Evolutionary conservation across 1,140 invertebrate species (phyloP), one percentile per base, ranked within the genome.

Genomic region (Globodera ellingtonae): DNA sequence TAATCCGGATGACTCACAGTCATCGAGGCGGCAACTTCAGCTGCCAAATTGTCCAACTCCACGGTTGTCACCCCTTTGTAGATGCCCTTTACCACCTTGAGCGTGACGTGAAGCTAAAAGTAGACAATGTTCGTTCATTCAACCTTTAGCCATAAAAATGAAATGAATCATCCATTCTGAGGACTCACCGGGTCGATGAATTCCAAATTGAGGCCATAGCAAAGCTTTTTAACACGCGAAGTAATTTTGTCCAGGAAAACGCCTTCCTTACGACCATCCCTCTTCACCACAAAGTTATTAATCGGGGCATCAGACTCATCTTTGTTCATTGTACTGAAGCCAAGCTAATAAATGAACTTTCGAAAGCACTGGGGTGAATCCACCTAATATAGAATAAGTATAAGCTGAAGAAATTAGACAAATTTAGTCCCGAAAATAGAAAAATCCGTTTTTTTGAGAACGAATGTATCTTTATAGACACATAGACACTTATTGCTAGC

Each of bases 231-330:
- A 56, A 99, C 95, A 84, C 97, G 92, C 0, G 94, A 95, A 3
- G 96, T 98, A 77, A 99, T 98, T 92, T 99, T 98, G 90, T 98
- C 96, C 90, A 98, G 95, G 90, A 96, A 94, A 6, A 98, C 94
- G 85, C 94, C 93, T 90, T 99, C 96, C 86, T 93, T 92, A n/a
- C 94, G 92, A 0, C 95, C 95, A 92, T 94, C 95, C 86, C 82
- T 73, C 46, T 80, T 81, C 8, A 81, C 35, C 48, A 80, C 79
- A 50, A 82, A 72, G 35, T 18, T 67, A 15, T 70, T 70, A 10
- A 24, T 70, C 13, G 67, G 56, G 15, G 56, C 15, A 15, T 62
- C 56, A 62, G 15, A 5, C 18, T 62, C 13, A 6, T 13, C 35
- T 35, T 35, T 35, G 35, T 35, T 35, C 35, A 35, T 35, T 35